Evolutionary conservation across 2,113 vertebrate genomes (phyloP), one percentile per base, ranked within the genome.

Genomic region (Charina bottae): DNA sequence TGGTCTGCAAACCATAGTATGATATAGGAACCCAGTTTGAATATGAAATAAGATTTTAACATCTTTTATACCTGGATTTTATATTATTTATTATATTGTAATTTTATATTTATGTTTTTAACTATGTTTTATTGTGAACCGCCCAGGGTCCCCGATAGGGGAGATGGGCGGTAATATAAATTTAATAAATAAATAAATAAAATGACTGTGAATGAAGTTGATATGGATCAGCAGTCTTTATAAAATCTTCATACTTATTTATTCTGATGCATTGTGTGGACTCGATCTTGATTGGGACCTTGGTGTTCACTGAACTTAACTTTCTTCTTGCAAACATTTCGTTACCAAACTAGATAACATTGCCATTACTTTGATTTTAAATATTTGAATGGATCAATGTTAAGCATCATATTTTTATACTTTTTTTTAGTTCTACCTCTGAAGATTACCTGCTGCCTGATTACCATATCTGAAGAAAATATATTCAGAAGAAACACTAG

Each of bases 401-500:
- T 94, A 93, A 89, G 88, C 93, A 94, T 87, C 84, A 83, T 72
- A 49, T 42, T 62, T 90, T 92, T 90, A 92, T 42, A 19, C 72
- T 55, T 26, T 26, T 90, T 89, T 46, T 64, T 68, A 68, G 21
- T 49, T 86, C 54, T 33, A 4, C 6, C 42, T 96, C 84, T 2
- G 0, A 88, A 93, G 78, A 93, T 28, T 84, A 93, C 60, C 62
- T 91, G 54, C 91, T 0, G 49, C 49, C 62, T 94, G 10, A 55
- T 93, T 78, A 91, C 94, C 93, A 92, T 78, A 93, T 93, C 92
- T 89, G 49, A 92, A 93, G 88, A n/a, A n/a, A n/a, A n/a, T n/a
- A 33, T 95, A 91, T 94, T 86, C 91, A 92, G 90, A 91, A 92
- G 55, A 59, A 93, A 88, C 89, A 94, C 90, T 89, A 56, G 10